Base-by-base conservation (phyloP, 2,888 invertebrate species). In the Polyommatus iphigenia region DNA sequence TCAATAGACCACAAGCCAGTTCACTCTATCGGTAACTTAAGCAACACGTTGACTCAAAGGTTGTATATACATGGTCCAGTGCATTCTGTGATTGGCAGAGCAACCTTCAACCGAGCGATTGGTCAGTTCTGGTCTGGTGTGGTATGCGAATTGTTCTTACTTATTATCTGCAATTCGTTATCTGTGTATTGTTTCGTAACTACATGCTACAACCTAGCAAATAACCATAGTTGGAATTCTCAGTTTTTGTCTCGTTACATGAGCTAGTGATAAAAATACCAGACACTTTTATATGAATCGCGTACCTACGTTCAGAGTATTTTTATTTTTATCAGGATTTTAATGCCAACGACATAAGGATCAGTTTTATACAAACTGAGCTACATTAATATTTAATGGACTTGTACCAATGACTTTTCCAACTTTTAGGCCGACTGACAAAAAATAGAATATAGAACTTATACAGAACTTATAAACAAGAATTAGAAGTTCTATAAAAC, bases 101-200 rank as follows among this genome's bases (percentile, higher is more conserved):
- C 82, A 89, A 85, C 90, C 90, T 90, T 90, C 90, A 87, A 85
- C 85, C 79, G 76, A 83, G 86, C 83, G 85, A 88, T 83, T 83
- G 87, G 86, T 84, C 84, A 83, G 83, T 81, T 82, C 80, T 82
- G 83, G 82, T 82, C 80, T 82, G 83, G 82, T 82, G 79, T 80
- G 88, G 89, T 87, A 91, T 90, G 87, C 84, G 80, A 87, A 87
- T 86, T 84, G 83, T 82, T 83, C 82, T 81, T 83, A 81, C 82
- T 79, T 87, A 87, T 87, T 85, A 82, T 83, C 80, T 76, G 79
- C 77, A 78, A 81, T 80, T 80, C 82, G 82, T 83, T 85, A 84
- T 83, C 83, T 84, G 79, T 80, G 81, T 20, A 62, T 50, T 79
- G 78, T 80, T 87, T 85, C 83, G 85, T 76, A 79, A 80, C 24